These are phyloP conservation scores for Setipinna tenuifilis DNA, from an alignment of 2,797 vertebrate species.

Conservation along the genomic window DNA sequence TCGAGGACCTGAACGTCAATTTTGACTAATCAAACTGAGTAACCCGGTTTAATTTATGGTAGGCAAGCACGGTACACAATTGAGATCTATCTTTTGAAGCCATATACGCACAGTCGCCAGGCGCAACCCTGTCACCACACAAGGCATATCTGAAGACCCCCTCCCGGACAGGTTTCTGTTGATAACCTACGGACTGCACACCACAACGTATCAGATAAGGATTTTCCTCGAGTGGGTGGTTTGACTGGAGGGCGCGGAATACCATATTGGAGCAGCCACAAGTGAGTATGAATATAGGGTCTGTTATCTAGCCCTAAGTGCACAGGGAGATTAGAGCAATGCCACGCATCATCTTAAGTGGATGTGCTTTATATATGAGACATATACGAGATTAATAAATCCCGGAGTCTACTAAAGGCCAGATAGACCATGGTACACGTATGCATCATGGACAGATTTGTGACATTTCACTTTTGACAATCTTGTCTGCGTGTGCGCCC, in stretches of 20 bases:
- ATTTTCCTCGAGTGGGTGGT: constrained; percentile 17
- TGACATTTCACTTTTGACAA: background rate
- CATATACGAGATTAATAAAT: background rate
- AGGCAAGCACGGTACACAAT: background rate
- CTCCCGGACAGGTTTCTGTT: background rate
- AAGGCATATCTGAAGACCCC: constrained; percentile 9
- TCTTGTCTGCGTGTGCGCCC: background rate
- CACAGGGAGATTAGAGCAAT: background rate
- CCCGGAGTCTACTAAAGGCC: background rate
- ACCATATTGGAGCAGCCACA: constrained; percentile 11
- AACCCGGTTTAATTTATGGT: background rate
- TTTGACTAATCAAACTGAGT: background rate
- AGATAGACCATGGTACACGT: background rate
- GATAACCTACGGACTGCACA: constrained; percentile 13
- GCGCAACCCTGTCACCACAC: background rate
- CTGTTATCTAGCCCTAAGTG: background rate
- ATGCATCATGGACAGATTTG: background rate
- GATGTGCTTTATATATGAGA: background rate
- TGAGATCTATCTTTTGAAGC: background rate
- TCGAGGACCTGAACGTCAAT: background rate
- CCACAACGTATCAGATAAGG: constrained; percentile 10
- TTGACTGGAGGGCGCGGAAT: constrained; percentile 19
- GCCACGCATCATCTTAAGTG: background rate
- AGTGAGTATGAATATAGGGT: constrained; percentile 9
- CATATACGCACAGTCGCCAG: background rate